Evolutionary conservation across 2,113 vertebrate genomes (phyloP).

Genomic region (Pica pica): DNA sequence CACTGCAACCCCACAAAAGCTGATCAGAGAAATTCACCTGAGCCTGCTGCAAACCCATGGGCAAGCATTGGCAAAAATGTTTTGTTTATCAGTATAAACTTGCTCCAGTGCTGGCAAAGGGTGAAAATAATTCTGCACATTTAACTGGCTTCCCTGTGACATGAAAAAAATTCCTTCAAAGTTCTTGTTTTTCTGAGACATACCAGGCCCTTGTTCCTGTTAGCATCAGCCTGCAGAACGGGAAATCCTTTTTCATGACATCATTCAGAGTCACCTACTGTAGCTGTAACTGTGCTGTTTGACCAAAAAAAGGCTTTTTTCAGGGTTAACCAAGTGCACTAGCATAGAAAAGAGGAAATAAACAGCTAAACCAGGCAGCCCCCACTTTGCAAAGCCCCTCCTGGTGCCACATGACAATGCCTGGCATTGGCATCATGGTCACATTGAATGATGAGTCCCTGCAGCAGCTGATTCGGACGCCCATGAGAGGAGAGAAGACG

Average conservation of each 20-base stretch:
- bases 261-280: not conserved
- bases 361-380: not conserved
- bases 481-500: not conserved
- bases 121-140: not conserved
- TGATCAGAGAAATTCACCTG: not conserved
- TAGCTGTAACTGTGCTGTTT: not conserved
- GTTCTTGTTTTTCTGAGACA: not conserved
- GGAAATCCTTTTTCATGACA: not conserved
- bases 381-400: not conserved
- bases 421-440: rapidly evolving
- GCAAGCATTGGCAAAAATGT: not conserved
- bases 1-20: not conserved
- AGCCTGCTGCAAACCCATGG: rapidly evolving
- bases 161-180: not conserved
- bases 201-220: not conserved
- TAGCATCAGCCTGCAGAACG: not conserved
- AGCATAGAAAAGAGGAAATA: not conserved
- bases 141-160: not conserved
- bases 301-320: not conserved
- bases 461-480: not conserved
- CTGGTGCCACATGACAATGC: not conserved
- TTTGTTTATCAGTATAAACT: not conserved
- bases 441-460: not conserved
- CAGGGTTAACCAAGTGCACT: not conserved
- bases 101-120: not conserved